Evolutionary conservation across 2,113 vertebrate species (phyloP), one percentile per base, ranked within the genome.

Genomic region (Otolemur garnettii): DNA sequence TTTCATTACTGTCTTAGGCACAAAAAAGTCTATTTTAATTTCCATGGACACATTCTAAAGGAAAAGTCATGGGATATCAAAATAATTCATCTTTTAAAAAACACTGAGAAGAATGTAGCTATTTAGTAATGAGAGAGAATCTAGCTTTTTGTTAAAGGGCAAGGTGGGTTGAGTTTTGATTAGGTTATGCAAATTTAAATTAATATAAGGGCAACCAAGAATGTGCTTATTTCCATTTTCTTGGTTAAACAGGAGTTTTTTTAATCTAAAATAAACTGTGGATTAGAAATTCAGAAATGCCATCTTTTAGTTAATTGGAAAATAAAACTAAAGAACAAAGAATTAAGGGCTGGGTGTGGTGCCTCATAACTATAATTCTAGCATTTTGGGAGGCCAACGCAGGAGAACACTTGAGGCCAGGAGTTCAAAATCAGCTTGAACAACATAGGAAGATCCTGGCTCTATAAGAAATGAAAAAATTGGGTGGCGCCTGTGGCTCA

Each of bases 1-100:
- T 87, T 96, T 90, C 84, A 91, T 72, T 96, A 94, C 79, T 93
- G 33, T 94, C 35, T 6, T 96, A 17, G 71, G 90, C 33, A 87
- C 66, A 93, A 91, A 83, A 87, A 97, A 97, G 60, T 95, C 87
- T 79, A 96, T 21, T 97, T 95, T 95, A 97, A 98, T 97, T 95
- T 97, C 79, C 55, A 93, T 87, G 93, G 82, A 83, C 62, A 96
- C 14, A 28, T 77, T 95, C 92, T 93, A 91, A 93, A 95, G 77
- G 92, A 91, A 89, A 98, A 95, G 55, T 97, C 77, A 95, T 0
- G 15, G 68, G 62, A 78, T 87, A 93, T 26, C 96, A 96, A 93
- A 55, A 87, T 95, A 93, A 87, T 93, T 87, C 9, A 96, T 96
- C 72, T 87, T 86, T 77, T 85, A 88, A 96, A 96, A 97, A 97